Evolutionary conservation across 1,140 invertebrate genomes (phyloP).

Genomic region (Pteromalus puparum): DNA sequence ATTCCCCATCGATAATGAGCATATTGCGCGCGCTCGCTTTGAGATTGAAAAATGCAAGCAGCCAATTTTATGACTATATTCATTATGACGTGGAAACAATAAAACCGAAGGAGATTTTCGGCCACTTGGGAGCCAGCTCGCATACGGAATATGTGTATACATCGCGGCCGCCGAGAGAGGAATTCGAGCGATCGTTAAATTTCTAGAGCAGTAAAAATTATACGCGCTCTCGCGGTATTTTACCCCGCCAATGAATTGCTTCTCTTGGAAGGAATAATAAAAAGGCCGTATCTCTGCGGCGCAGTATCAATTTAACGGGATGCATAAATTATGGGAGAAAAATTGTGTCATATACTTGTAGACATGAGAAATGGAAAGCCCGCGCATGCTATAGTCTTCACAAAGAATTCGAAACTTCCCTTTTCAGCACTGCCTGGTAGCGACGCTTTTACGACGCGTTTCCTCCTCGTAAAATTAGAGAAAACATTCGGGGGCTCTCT

Average conservation of each 20-base stretch:
- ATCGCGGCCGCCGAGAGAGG: not conserved
- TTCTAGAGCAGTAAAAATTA: slow-evolving; percentile 27
- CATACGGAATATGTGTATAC: slow-evolving; percentile 29
- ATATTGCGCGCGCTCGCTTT: slow-evolving; percentile 29
- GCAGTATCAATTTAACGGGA: slow-evolving; percentile 1
- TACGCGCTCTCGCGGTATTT: slow-evolving; percentile 15
- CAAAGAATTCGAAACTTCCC: slow-evolving; percentile 30
- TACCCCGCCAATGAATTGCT: slow-evolving; percentile 18
- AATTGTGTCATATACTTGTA: not conserved
- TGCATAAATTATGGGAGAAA: slow-evolving; percentile 9
- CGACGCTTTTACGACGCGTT: slow-evolving; percentile 43
- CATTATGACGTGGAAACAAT: slow-evolving; percentile 37
- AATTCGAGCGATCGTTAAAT: slow-evolving; percentile 17
- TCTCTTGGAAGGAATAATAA: not conserved
- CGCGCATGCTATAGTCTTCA: no score
- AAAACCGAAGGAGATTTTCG: slow-evolving; percentile 17
- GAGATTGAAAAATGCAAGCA: slow-evolving; percentile 42
- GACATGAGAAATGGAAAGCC: no score
- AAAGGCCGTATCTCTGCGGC: not conserved
- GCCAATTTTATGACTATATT: slow-evolving; percentile 33
- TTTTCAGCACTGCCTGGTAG: slow-evolving; percentile 21
- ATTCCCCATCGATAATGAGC: slow-evolving; percentile 47
- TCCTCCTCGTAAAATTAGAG: slow-evolving; percentile 35
- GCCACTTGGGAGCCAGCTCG: slow-evolving; percentile 33
- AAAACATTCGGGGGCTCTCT: slow-evolving; percentile 6